Evolutionary conservation across 2,113 vertebrate species (phyloP), one percentile per base, ranked within the genome.

Genomic region (Ochotona princeps): DNA sequence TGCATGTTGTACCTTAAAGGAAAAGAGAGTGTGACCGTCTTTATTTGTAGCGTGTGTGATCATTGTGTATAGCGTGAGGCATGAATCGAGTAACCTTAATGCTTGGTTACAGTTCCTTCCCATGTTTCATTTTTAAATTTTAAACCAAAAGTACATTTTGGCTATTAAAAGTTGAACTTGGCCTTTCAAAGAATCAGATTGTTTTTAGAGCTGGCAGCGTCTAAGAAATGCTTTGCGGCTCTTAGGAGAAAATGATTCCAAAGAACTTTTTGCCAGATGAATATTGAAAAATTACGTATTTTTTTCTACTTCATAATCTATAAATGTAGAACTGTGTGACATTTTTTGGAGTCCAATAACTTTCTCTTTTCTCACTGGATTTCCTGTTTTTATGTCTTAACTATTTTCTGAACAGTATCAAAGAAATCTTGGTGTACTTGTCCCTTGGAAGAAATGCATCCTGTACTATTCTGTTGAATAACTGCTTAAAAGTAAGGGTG

Each of bases 161-260:
- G 13, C 65, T 85, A 67, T 85, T 92, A 94, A 87, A 84, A 94
- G 47, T 74, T 94, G 79, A 90, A 92, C 69, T 80, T 95, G 32
- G 17, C 72, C 93, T 91, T 92, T 83, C 21, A 79, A 84, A 49
- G 89, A 51, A 91, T 78, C 83, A 73, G 61, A 28, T 91, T 81
- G 57, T 84, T 96, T 92, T 90, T 83, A 95, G 80, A 90, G 61
- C 21, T 92, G 66, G 82, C 44, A 95, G 63, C 70, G 54, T 95
- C 87, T 84, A 54, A 88, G 88, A 70, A 85, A 87, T 51, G 54
- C n/a, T 91, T 94, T 84, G 66, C 26, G 66, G 32, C 44, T 84
- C 57, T 90, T 83, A 73, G 67, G 69, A 65, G 57, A 63, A 91
- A 89, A 80, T 63, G n/a, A 79, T 92, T 94, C 78, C 82, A 95